Evolutionary conservation across 2,113 vertebrate species (phyloP), one percentile per base, ranked within the genome.

Genomic region (Chamaea fasciata): DNA sequence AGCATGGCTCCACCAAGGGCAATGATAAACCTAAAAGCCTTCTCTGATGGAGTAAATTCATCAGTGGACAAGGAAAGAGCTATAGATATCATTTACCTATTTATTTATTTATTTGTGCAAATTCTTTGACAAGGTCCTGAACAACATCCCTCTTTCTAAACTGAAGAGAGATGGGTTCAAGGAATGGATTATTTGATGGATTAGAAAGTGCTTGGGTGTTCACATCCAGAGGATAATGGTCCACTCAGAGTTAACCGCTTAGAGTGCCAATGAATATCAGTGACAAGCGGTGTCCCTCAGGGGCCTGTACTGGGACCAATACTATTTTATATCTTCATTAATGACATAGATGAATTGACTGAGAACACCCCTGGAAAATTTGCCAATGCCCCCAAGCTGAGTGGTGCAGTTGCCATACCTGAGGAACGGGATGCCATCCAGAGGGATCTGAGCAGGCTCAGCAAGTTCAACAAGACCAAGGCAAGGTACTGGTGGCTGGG

Each of bases 291-390:
- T 31, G 5, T 22, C 20, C 10, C 12, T 37, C 35, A 65, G 27
- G 7, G 8, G 3, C 31, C 35, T 8, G 1, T 11, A 33, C 0
- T 11, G 10, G 21, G 2, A 23, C 7, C 26, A 11, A 10, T 11
- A 8, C 6, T 50, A 10, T 44, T 50, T 57, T 3, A 11, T 28
- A 14, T 19, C 18, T 33, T 65, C 27, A 37, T 37, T 37, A 56
- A 37, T 0, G 1, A 28, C 3, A 3, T 4, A 31, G 11, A 21
- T 30, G 1, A 70, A 41, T 20, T 19, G 20, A 20, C 24, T 18
- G 5, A 62, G 74, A 6, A 7, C 6, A 35, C 4, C 9, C 13
- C 0, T 1, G 5, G 15, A 3, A 57, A 13, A 27, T 73, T 57
- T 31, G 9, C 9, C 10, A 2, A 6, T 31, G 31, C 22, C 31